These are phyloP conservation scores for Choloepus didactylus DNA, from an alignment of 2,797 vertebrate species.

Conservation along the genomic window DNA sequence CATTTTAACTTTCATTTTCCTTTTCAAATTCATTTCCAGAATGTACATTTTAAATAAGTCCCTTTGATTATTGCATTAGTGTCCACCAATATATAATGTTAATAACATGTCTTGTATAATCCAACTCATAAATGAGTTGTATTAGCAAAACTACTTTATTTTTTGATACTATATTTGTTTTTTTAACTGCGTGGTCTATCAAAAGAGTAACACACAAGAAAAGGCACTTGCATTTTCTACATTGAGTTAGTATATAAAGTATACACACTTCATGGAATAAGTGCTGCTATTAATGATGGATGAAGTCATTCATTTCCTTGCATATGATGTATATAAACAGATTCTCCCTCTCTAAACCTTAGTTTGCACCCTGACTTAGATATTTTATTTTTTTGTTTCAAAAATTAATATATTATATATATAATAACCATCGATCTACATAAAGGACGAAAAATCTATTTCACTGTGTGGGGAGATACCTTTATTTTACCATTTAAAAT, in stretches of 20 bases:
- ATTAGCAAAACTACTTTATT: not conserved
- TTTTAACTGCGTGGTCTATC: not conserved
- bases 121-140: not conserved
- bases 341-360: not conserved
- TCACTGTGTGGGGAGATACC: not conserved
- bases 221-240: not conserved
- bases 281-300: not conserved
- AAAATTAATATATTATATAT: slow-evolving; percentile 15
- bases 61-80: not conserved
- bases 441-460: not conserved
- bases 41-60: not conserved
- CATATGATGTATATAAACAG: not conserved
- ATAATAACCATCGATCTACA: not conserved
- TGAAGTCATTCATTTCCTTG: not conserved
- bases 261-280: not conserved
- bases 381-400: slow-evolving; percentile 1
- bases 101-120: not conserved
- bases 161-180: not conserved
- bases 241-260: not conserved
- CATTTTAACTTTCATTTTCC: not conserved
- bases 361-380: not conserved
- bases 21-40: slow-evolving; percentile 41
- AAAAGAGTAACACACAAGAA: not conserved
- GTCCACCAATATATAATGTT: not conserved
- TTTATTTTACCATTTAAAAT: not conserved